Conservation (phyloP, 2,113 vertebrate genomes). For the Rhea americana region DNA sequence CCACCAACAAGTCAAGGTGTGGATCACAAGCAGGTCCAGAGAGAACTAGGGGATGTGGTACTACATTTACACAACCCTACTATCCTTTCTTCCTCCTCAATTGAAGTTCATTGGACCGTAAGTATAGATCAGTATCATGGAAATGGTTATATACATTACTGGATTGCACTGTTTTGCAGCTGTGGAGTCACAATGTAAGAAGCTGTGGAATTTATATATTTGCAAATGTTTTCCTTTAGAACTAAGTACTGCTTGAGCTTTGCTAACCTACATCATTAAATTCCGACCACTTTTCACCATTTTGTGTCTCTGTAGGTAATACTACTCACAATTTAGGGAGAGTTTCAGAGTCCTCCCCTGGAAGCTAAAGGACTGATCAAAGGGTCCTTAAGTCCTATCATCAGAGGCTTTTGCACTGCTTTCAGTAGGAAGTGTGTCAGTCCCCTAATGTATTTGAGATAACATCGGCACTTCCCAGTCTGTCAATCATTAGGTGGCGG, state of each 20-base stretch:
- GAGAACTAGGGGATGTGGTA: constrained; percentile 91
- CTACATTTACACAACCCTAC: constrained; percentile 97
- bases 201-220: neutral
- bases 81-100: constrained; percentile 94
- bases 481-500: neutral
- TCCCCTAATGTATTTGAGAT: neutral
- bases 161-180: neutral
- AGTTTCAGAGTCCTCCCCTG: neutral
- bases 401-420: neutral
- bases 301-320: neutral
- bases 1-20: constrained; percentile 95
- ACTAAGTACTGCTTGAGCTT: neutral
- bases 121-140: constrained; percentile 60
- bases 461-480: neutral
- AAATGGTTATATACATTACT: neutral
- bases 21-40: constrained; percentile 96
- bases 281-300: neutral
- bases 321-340: neutral
- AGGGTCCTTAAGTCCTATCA: neutral
- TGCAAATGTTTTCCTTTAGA: neutral
- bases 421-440: neutral
- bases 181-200: neutral
- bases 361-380: constrained; percentile 9
- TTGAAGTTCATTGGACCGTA: constrained; percentile 98
- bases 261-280: neutral